Conservation (phyloP, 2,888 invertebrate genomes). For the Cepaea hortensis region DNA sequence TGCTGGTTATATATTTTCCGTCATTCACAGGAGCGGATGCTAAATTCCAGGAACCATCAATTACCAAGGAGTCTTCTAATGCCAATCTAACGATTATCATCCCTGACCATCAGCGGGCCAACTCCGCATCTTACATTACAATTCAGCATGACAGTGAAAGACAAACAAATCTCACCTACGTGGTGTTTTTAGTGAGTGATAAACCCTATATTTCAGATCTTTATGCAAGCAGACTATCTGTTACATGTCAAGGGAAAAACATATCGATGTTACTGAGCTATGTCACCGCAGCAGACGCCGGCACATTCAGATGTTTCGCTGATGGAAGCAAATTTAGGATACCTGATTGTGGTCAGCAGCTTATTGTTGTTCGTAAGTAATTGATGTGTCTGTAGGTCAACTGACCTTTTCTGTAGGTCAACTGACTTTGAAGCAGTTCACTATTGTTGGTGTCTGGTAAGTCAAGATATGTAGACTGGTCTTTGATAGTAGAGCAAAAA, state of each 20-base stretch:
- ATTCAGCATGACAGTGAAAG: not conserved
- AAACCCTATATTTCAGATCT: not conserved
- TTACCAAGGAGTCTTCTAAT: not conserved
- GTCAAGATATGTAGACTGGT: too few relatives aligned
- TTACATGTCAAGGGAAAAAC: not conserved
- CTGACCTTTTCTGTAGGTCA: too few relatives aligned
- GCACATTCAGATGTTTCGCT: slow-evolving; percentile 31
- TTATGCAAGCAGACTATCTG: not conserved
- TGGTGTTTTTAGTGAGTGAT: not conserved
- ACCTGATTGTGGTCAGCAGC: slow-evolving; percentile 41
- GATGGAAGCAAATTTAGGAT: not conserved
- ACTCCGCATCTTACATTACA: slow-evolving; percentile 1
- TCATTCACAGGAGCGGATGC: not conserved
- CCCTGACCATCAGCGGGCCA: not conserved
- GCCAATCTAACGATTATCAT: not conserved
- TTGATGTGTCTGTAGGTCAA: not conserved
- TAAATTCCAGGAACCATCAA: not conserved
- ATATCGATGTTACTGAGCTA: not conserved
- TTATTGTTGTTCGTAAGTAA: slow-evolving; percentile 43
- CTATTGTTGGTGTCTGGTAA: too few relatives aligned
- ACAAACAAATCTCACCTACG: not conserved
- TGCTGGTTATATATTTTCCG: too few relatives aligned
- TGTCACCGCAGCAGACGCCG: slow-evolving; percentile 35
- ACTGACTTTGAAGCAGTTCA: too few relatives aligned
- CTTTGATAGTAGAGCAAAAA: too few relatives aligned